A percentile compares a stretch with the other conserved stretches of the same genome.
Evolutionary conservation across 2,113 vertebrate genomes (phyloP).

Genomic region (Ammodytes dubius): DNA sequence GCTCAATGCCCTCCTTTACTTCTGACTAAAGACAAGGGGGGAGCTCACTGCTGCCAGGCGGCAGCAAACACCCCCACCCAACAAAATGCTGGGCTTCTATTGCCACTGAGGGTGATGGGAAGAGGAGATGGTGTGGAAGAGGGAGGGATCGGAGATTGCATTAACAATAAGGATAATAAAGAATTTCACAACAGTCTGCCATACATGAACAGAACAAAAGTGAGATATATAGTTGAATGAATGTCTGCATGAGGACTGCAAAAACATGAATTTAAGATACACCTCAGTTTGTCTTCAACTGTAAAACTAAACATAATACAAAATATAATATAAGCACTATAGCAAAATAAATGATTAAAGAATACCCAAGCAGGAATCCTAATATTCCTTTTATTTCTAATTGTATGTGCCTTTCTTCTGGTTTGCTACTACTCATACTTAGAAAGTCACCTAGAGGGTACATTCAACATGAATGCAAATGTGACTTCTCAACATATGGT

Average conservation of each 20-base stretch:
- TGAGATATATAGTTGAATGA: constrained; percentile 60
- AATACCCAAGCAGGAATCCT: neutral
- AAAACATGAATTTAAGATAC: neutral
- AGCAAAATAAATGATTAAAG: constrained; percentile 21
- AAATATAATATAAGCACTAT: constrained; percentile 3
- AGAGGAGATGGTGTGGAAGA: constrained; percentile 73
- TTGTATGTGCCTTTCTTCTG: neutral
- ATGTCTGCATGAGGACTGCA: neutral
- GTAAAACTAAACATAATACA: constrained; percentile 4
- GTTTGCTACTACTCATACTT: neutral
- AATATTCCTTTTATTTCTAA: constrained; percentile 3
- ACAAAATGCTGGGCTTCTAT: constrained; percentile 65
- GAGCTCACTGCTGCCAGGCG: constrained; percentile 75
- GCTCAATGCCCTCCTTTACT: constrained; percentile 89
- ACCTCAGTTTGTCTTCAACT: constrained; percentile 13
- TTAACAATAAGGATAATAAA: constrained; percentile 64
- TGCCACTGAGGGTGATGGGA: constrained; percentile 78
- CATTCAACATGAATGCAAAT: constrained; percentile 18
- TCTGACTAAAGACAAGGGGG: constrained; percentile 87
- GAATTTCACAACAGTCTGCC: constrained; percentile 48
- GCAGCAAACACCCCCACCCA: constrained; percentile 50
- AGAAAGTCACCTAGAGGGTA: neutral
- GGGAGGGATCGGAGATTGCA: constrained; percentile 44
- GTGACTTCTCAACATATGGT: neutral
- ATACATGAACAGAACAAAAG: constrained; percentile 52